Conservation (phyloP, 2,888 invertebrate species). For the Thecocarcelia acutangulata region DNA sequence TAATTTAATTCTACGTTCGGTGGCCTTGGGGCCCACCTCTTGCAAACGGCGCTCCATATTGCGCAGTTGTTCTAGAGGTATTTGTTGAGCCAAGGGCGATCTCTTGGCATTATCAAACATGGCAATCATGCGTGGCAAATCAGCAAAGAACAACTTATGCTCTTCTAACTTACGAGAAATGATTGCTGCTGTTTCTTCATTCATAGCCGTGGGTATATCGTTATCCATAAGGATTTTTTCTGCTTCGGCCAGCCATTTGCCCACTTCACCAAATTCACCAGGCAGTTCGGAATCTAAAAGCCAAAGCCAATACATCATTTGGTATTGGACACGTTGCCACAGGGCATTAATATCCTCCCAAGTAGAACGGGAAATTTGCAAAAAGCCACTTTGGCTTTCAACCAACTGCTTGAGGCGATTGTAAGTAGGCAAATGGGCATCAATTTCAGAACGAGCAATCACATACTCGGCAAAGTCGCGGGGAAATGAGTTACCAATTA, state of each 20-base stretch:
- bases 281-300: constrained; percentile 92
- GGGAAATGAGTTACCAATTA: constrained; percentile 88
- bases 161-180: constrained; percentile 94
- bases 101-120: constrained; percentile 89
- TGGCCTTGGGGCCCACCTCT: constrained; percentile 88
- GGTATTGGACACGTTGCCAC: constrained; percentile 90
- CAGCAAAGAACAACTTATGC: constrained; percentile 93
- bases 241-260: constrained; percentile 94
- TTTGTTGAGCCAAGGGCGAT: constrained; percentile 87
- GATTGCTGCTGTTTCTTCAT: constrained; percentile 93
- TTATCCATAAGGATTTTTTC: constrained; percentile 89
- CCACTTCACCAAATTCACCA: constrained; percentile 91
- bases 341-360: constrained; percentile 91
- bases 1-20: constrained; percentile 90
- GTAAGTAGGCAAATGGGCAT: constrained; percentile 87
- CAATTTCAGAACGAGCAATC: constrained; percentile 86
- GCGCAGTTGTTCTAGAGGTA: constrained; percentile 90
- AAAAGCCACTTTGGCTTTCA: constrained; percentile 88
- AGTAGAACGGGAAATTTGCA: constrained; percentile 91
- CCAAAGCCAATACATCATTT: constrained; percentile 94
- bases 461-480: constrained; percentile 91
- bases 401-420: constrained; percentile 90
- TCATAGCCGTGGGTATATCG: constrained; percentile 91
- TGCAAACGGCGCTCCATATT: constrained; percentile 90
- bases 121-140: constrained; percentile 88